Base-by-base conservation (phyloP, 2,797 vertebrate genomes). In the Rallus crepitans region DNA sequence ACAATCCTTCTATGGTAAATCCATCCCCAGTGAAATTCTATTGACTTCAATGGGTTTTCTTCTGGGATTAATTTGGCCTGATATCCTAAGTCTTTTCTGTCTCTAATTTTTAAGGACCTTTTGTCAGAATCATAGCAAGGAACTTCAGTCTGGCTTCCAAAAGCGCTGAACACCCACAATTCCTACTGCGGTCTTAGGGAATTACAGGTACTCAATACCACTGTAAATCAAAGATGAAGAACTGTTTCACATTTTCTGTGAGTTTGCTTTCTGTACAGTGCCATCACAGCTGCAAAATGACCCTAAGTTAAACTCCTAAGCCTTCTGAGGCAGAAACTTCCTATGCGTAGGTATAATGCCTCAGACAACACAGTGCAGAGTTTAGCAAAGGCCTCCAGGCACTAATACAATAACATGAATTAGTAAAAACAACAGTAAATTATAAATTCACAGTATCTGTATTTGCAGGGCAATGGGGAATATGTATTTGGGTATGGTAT, bases 21-120 rank as follows among this genome's bases (percentile, higher is more conserved):
- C 79, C 55, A 81, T 95, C 90, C 78, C 81, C 42, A 82, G 2
- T 87, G 95, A 95, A 95, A 94, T 68, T 71, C 59, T 45, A 63
- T 61, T 85, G 56, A 93, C 82, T 94, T 96, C 83, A 96, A 21
- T 84, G 50, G 48, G 50, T 64, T 92, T 96, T 82, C 92, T 93
- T 94, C 81, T 71, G 93, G 88, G 95, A 94, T 92, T 31, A 93
- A 92, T 96, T 93, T 92, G 82, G 78, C 75, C 78, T 89, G 71
- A 93, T 97, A 93, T 92, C 45, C 69, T 94, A 96, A 92, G 50
- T 96, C 78, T 96, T 95, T 89, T 89, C 80, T 80, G 63, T 82
- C 90, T 82, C 80, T 90, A 50, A 80, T 94, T 94, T 94, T 70
- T 89, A 85, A 91, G 88, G 78, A 75, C 64, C 40, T 93, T 85